These are phyloP conservation scores for Erithacus rubecula DNA, from an alignment of 2,797 vertebrate species.

Conservation along the genomic window DNA sequence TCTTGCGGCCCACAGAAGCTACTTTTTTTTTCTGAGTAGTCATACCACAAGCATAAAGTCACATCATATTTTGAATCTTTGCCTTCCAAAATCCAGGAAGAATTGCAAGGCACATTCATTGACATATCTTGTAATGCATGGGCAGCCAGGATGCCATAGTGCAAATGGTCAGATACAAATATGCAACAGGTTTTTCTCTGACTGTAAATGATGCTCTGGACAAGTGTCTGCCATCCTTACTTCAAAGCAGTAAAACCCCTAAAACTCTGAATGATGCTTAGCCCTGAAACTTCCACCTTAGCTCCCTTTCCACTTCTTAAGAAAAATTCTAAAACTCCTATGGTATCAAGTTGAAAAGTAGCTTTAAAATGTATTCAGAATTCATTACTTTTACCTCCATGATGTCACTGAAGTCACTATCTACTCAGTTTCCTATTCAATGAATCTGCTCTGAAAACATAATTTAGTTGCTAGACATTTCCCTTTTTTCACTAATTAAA, in stretches of 20 bases:
- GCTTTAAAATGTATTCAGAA: not conserved
- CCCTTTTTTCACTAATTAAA: not conserved
- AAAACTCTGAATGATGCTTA: not conserved
- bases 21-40: not conserved
- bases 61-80: not conserved
- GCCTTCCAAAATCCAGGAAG: not conserved
- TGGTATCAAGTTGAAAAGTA: not conserved
- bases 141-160: not conserved
- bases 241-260: not conserved
- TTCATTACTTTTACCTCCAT: not conserved
- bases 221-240: not conserved
- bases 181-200: not conserved
- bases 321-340: not conserved
- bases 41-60: slow-evolving; percentile 26
- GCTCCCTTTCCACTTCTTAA: not conserved
- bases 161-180: not conserved
- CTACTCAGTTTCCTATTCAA: not conserved
- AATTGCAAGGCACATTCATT: not conserved
- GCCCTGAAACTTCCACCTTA: not conserved
- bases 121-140: not conserved
- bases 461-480: not conserved
- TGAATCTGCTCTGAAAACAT: not conserved
- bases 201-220: not conserved
- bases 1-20: not conserved
- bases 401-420: not conserved